Conservation (phyloP, 2,888 invertebrate species). For the Meteorus cinctellus region DNA sequence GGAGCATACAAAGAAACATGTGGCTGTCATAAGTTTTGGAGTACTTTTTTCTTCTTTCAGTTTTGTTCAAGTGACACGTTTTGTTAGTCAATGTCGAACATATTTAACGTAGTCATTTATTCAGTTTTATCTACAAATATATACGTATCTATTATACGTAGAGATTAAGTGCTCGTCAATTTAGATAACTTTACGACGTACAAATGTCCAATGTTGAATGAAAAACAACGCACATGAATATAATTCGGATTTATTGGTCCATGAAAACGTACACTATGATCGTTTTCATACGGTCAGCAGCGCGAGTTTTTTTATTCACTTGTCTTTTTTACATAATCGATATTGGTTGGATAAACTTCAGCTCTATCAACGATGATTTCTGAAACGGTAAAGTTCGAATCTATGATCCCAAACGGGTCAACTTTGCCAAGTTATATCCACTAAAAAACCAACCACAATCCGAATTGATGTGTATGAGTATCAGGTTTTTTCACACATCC, state of each 20-base stretch:
- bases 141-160: not conserved
- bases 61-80: no score
- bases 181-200: not conserved
- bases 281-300: not conserved
- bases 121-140: not conserved
- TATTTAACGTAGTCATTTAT: no score
- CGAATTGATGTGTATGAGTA: not conserved
- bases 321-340: not conserved
- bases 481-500: not conserved
- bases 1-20: no score
- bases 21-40: no score
- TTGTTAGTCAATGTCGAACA: no score
- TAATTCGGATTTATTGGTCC: not conserved
- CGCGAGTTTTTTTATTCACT: not conserved
- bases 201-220: not conserved
- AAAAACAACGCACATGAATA: not conserved
- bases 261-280: not conserved
- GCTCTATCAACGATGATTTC: conserved; percentile 35
- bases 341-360: not conserved
- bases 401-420: conserved; percentile 39
- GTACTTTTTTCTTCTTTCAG: no score
- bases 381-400: conserved; percentile 47
- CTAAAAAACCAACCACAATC: not conserved
- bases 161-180: not conserved
- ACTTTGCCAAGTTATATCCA: conserved; percentile 26